These are phyloP conservation scores for Aphrophora alni DNA, from an alignment of 2,888 invertebrate species.

Conservation along the genomic window DNA sequence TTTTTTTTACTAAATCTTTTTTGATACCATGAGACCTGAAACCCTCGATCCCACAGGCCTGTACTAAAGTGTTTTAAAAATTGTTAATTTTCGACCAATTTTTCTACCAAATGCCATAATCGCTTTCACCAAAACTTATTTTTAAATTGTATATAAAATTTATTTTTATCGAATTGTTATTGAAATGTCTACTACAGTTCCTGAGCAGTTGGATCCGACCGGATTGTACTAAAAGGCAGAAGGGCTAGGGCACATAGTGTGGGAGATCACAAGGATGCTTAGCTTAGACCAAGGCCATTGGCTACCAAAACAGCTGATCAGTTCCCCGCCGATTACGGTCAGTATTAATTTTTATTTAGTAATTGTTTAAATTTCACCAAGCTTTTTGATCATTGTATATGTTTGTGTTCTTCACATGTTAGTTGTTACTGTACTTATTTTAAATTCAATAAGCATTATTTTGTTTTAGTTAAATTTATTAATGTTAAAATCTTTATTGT, in stretches of 20 bases:
- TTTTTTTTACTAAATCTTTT: too few species aligned
- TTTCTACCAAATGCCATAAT: not conserved
- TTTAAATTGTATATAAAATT: not conserved
- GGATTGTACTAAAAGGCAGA: not conserved
- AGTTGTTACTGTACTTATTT: too few species aligned
- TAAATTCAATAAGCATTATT: too few species aligned
- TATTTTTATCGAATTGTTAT: not conserved
- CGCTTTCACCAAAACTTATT: not conserved
- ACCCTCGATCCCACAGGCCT: not conserved
- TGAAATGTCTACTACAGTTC: not conserved
- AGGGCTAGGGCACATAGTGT: not conserved
- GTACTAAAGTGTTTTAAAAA: not conserved
- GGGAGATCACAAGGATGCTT: not conserved
- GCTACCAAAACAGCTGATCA: conserved; percentile 2
- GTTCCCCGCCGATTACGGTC: not conserved
- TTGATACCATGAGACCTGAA: not conserved
- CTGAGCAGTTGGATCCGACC: not conserved
- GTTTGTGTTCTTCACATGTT: too few species aligned
- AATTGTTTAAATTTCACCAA: too few species aligned
- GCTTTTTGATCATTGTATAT: too few species aligned
- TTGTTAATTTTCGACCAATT: not conserved
- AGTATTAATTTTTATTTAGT: not conserved
- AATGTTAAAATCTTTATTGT: too few species aligned
- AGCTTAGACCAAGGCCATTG: not conserved
- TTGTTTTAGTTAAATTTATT: too few species aligned